These are phyloP conservation scores for Sebastes aleutianus DNA, from an alignment of 2,797 vertebrate genomes.

Conservation along the genomic window DNA sequence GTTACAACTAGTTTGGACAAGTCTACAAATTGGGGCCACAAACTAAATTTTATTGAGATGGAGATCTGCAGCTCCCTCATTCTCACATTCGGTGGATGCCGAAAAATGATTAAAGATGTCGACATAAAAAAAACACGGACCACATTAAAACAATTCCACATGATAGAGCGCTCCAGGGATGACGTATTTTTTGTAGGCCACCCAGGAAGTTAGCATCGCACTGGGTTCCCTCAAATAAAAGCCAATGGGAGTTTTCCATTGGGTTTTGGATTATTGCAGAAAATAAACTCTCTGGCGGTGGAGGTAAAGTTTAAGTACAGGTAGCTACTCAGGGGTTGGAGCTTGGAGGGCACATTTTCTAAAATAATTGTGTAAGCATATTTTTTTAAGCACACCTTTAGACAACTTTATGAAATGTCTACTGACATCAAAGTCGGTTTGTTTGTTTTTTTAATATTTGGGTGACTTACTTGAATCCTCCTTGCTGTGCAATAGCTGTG, in stretches of 20 bases:
- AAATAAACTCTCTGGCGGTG: not conserved
- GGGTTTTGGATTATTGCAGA: too few species aligned
- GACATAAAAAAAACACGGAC: not conserved
- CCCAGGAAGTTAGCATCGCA: too few species aligned
- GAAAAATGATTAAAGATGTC: not conserved
- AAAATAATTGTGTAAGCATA: not conserved
- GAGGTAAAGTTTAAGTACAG: not conserved
- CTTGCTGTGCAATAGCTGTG: conserved; percentile 81
- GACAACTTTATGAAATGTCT: not conserved
- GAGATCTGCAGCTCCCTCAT: not conserved
- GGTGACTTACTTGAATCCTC: conserved; percentile 87
- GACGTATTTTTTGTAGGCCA: too few species aligned
- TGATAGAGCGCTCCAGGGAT: too few species aligned
- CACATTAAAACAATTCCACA: not conserved
- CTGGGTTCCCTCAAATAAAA: too few species aligned
- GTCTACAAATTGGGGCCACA: not conserved
- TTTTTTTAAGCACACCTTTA: not conserved
- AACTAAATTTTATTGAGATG: not conserved
- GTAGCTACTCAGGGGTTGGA: not conserved
- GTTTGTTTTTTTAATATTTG: not conserved
- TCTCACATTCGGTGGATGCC: not conserved
- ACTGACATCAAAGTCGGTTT: not conserved
- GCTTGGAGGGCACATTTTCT: not conserved
- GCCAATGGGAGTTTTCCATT: too few species aligned
- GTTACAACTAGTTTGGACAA: not conserved